These are phyloP conservation scores for Cryptocephalus primarius DNA, from an alignment of 2,888 invertebrate species.

Conservation along the genomic window DNA sequence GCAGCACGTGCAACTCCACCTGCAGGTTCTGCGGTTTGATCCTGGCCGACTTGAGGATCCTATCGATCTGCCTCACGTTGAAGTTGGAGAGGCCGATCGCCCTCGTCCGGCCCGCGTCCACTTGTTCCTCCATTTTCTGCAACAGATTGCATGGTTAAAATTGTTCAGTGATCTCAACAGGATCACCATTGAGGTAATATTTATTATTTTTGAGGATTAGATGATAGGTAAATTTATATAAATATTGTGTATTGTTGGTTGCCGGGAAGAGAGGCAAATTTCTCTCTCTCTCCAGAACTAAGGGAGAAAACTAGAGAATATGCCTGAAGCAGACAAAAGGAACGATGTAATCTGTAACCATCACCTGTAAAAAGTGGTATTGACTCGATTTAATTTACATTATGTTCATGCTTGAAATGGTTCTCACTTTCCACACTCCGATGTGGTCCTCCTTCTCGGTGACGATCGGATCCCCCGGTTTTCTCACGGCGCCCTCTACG, in stretches of 20 bases:
- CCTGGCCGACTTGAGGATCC: conserved; percentile 44
- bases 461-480: conserved; percentile 2
- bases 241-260: no score
- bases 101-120: conserved; percentile 52
- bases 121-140: conserved; percentile 52
- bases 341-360: no score
- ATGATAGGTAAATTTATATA: no score
- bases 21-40: conserved; percentile 50
- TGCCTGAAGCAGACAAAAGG: no score
- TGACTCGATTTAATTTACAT: no score
- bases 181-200: conserved; percentile 34
- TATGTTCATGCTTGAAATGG: neutral
- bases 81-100: conserved; percentile 77
- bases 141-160: neutral
- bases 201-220: no score
- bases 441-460: conserved; percentile 6
- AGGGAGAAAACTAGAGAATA: no score
- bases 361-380: no score
- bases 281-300: no score
- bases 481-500: conserved; percentile 2
- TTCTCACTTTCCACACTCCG: conserved; percentile 6
- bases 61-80: conserved; percentile 55
- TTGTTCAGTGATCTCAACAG: no score
- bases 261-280: no score
- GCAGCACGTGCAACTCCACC: conserved; percentile 52